Conservation (phyloP, 2,113 vertebrate genomes). For the Stictonetta naevosa region DNA sequence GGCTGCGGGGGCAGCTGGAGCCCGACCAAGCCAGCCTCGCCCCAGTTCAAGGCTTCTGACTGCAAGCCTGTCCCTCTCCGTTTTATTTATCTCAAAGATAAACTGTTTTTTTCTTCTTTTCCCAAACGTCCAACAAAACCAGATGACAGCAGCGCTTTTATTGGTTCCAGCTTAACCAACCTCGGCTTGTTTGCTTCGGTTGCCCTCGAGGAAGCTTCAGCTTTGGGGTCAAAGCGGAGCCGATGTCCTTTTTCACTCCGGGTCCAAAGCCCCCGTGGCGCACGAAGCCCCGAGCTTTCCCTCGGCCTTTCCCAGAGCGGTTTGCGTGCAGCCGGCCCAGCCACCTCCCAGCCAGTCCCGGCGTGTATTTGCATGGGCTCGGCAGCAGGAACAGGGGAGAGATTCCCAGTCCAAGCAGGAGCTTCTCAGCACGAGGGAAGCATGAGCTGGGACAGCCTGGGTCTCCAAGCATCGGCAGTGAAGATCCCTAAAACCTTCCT, state of each 20-base stretch:
- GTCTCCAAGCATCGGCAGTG: fast-evolving
- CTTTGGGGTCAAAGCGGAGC: neutral
- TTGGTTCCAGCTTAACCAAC: neutral
- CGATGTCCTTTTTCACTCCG: neutral
- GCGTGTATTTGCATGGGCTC: constrained; percentile 10
- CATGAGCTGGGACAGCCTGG: neutral
- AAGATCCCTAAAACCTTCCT: fast-evolving
- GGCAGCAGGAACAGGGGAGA: neutral
- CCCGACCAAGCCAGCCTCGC: neutral
- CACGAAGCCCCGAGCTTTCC: neutral
- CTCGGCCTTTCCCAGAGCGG: neutral
- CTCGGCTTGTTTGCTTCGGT: neutral
- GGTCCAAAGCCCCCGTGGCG: neutral
- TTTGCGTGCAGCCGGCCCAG: neutral
- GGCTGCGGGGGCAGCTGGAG: neutral
- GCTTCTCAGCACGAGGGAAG: neutral
- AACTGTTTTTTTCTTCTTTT: constrained; percentile 35
- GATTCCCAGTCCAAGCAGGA: neutral
- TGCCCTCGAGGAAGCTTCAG: neutral
- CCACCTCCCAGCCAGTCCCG: no score
- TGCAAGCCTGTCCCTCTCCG: neutral
- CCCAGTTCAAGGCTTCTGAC: neutral
- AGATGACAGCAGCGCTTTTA: neutral
- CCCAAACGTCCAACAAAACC: neutral
- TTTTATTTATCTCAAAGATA: constrained; percentile 60